These are phyloP conservation scores for Gymnocypris eckloni DNA, from an alignment of 2,797 vertebrate species.

Conservation along the genomic window DNA sequence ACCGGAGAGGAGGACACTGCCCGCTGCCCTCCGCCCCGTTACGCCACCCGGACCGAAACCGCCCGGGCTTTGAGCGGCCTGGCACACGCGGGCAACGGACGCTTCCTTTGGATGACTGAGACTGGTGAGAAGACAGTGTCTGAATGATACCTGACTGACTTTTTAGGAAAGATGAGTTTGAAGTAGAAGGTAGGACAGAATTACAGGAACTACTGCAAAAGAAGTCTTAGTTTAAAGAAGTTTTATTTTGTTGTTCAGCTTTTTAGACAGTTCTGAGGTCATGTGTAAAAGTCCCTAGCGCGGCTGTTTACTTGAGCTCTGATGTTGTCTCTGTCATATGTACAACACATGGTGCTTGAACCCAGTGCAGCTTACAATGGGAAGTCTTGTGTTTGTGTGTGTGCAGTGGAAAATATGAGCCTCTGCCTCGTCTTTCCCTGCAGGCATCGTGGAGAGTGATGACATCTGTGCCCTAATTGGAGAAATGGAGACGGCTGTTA, in stretches of 20 bases:
- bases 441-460: constrained; percentile 85
- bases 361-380: neutral
- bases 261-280: neutral
- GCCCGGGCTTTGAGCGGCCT: constrained; percentile 67
- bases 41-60: constrained; percentile 64
- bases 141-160: neutral
- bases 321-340: neutral
- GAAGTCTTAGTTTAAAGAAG: neutral
- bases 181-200: neutral
- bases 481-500: constrained; percentile 82
- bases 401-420: constrained; percentile 35
- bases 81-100: constrained; percentile 69
- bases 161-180: neutral
- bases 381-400: constrained; percentile 18
- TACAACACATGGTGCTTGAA: constrained; percentile 17
- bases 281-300: neutral
- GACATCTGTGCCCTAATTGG: constrained; percentile 76
- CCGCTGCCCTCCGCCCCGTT: constrained; percentile 56
- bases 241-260: neutral
- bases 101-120: constrained; percentile 85
- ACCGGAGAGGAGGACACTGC: neutral
- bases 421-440: constrained; percentile 33
- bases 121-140: constrained; percentile 71
- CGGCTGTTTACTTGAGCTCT: neutral
- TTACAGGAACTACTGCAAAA: neutral